Conservation (phyloP, 1,140 invertebrate genomes). For the Drosophila kurseongensis region DNA sequence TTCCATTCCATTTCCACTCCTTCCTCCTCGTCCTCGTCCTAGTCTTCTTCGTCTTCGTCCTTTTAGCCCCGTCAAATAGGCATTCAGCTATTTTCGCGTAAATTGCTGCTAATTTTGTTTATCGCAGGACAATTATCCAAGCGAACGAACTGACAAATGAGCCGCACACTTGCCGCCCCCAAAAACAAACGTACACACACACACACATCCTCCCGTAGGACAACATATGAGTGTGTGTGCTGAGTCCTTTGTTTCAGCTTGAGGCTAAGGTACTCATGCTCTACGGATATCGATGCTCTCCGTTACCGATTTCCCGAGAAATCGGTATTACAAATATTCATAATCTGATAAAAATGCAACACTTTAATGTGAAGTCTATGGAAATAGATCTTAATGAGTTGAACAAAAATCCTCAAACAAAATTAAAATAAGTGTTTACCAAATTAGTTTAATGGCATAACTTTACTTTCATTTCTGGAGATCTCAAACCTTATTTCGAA, state of each 20-base stretch:
- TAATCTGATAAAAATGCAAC: too few relatives aligned
- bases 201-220: constrained; percentile 5
- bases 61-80: constrained; percentile 31
- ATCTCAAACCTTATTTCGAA: too few relatives aligned
- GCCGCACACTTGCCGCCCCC: constrained; percentile 55
- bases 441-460: too few relatives aligned
- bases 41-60: neutral
- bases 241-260: constrained; percentile 12
- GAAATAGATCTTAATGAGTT: too few relatives aligned
- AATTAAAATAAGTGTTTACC: too few relatives aligned
- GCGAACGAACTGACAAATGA: constrained; percentile 84
- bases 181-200: constrained; percentile 22
- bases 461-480: too few relatives aligned
- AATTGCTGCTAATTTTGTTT: constrained; percentile 84
- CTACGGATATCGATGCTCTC: neutral
- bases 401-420: too few relatives aligned
- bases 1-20: constrained; percentile 18
- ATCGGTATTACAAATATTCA: neutral
- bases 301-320: neutral
- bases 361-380: too few relatives aligned
- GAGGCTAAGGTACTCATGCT: neutral
- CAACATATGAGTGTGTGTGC: neutral
- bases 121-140: constrained; percentile 84
- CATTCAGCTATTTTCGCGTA: constrained; percentile 75
- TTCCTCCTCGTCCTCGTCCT: neutral